Conservation (phyloP, 2,888 invertebrate species). For the Eurytoma californica region DNA sequence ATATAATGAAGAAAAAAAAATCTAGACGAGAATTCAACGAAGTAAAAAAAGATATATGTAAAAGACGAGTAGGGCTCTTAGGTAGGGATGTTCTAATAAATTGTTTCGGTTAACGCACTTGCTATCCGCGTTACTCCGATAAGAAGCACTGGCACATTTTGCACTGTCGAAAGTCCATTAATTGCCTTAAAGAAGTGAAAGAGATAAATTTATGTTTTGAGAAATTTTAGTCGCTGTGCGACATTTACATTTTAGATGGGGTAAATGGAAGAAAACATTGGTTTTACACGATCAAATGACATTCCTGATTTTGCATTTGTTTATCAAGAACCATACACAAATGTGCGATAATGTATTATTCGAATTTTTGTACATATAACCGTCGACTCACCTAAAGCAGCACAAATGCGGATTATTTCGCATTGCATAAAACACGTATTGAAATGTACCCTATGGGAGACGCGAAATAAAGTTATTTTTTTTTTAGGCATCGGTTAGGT, state of each 20-base stretch:
- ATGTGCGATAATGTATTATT: slow-evolving; percentile 56
- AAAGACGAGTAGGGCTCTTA: slow-evolving; percentile 51
- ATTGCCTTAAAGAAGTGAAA: slow-evolving; percentile 57
- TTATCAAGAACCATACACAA: slow-evolving; percentile 47
- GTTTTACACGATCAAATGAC: slow-evolving; percentile 53
- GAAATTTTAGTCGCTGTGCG: slow-evolving; percentile 57
- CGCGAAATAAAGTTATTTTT: slow-evolving; percentile 50
- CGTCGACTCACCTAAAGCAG: slow-evolving; percentile 56
- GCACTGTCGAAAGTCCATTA: slow-evolving; percentile 56
- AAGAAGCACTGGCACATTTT: slow-evolving; percentile 54
- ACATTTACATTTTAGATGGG: slow-evolving; percentile 47
- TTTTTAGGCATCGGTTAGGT: slow-evolving; percentile 50
- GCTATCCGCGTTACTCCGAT: slow-evolving; percentile 51
- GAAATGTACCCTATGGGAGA: slow-evolving; percentile 57
- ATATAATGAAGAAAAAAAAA: slow-evolving; percentile 36
- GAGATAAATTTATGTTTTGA: slow-evolving; percentile 57
- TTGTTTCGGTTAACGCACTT: slow-evolving; percentile 45
- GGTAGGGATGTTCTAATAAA: slow-evolving; percentile 55
- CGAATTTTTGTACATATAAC: slow-evolving; percentile 57
- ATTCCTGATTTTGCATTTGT: slow-evolving; percentile 62
- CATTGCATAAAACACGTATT: slow-evolving; percentile 51
- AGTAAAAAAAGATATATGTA: slow-evolving; percentile 47
- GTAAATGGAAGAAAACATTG: slow-evolving; percentile 45
- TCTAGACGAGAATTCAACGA: slow-evolving; percentile 44
- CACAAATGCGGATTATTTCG: slow-evolving; percentile 57